Percentiles rank a stretch among this genome's conserved stretches.
These are phyloP conservation scores for Agriopis aurantiaria DNA, from an alignment of 2,888 invertebrate genomes.

Conservation along the genomic window DNA sequence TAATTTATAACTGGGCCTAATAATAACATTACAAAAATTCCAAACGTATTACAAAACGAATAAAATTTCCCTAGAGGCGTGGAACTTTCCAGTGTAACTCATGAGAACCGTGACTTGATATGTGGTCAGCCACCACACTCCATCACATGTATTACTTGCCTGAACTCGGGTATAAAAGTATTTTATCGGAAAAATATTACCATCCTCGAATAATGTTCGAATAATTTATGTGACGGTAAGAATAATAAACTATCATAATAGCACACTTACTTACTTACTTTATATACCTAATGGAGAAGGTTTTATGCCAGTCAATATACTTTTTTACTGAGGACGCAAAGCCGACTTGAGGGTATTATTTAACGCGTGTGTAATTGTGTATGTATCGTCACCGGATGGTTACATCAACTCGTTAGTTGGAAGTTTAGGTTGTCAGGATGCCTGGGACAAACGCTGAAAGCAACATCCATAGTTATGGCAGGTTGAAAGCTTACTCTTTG, in stretches of 20 bases:
- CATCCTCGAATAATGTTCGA: neutral
- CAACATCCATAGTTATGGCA: no score
- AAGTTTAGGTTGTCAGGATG: no score
- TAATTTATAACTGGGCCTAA: neutral
- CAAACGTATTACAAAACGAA: neutral
- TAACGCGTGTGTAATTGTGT: no score
- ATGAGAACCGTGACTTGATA: constrained; percentile 18
- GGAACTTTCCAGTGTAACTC: constrained; percentile 1
- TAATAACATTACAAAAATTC: constrained; percentile 12
- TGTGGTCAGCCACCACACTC: constrained; percentile 22
- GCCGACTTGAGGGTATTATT: no score
- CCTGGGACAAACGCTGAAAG: no score
- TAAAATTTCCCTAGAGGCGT: constrained; percentile 23
- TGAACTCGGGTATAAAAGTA: constrained; percentile 1
- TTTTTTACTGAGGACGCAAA: no score
- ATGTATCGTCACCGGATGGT: no score
- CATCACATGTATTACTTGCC: neutral
- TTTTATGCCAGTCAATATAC: no score
- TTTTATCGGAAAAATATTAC: constrained; percentile 19
- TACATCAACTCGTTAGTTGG: no score
- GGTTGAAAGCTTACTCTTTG: no score
- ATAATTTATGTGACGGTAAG: neutral
- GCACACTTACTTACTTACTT: constrained; percentile 8
- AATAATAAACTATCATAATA: constrained; percentile 6
- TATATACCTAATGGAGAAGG: no score